Base-by-base conservation (phyloP, 2,888 invertebrate genomes). In the Dynastes maya region DNA sequence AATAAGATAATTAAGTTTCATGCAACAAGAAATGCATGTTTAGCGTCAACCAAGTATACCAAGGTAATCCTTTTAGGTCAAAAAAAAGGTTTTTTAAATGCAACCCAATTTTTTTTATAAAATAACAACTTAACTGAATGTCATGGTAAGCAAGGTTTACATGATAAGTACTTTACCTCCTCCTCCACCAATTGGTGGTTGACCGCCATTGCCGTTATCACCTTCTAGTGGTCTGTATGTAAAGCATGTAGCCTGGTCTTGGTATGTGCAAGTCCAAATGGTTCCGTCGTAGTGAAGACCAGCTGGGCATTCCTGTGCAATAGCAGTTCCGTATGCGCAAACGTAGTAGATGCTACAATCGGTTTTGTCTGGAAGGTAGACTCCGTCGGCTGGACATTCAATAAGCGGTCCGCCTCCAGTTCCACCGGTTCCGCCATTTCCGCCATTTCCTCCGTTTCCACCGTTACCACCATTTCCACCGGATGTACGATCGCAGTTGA, bases 231-330 rank as follows among this genome's bases (percentile, higher is more conserved):
- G 65, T 51, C 4, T 1, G 13, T 64, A 64, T 0, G 64, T 64
- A 3, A 13, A 64, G 32, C 64, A 64, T 13, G 4, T 13, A 32
- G 64, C 64, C 37, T 32, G 37, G 4, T 64, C 32, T 13, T n/a
- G 32, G 11, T 51, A 65, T 37, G 61, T 71, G 29, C 78, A 78
- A 1, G 27, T 40, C 64, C 53, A 64, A 16, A 78, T 49, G 5
- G 64, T 64, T 63, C 71, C 71, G 55, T 55, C 22, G 8, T 22
- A 55, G 5, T 55, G 6, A 55, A 55, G 55, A 1, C 27, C 55
- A 16, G 16, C 16, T 8, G 32, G 37, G n/a, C 63, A 63, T 22
- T 29, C 11, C n/a, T n/a, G 27, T 4, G n/a, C 63, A 3, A 55
- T 9, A 1, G 8, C 22, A 4, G 22, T 22, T 16, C 55, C 55